phyloP scores from a whole-genome alignment of 30 jellyfish, hydroid and myxozoan genomes.

The Morbakka virulenta region DNA sequence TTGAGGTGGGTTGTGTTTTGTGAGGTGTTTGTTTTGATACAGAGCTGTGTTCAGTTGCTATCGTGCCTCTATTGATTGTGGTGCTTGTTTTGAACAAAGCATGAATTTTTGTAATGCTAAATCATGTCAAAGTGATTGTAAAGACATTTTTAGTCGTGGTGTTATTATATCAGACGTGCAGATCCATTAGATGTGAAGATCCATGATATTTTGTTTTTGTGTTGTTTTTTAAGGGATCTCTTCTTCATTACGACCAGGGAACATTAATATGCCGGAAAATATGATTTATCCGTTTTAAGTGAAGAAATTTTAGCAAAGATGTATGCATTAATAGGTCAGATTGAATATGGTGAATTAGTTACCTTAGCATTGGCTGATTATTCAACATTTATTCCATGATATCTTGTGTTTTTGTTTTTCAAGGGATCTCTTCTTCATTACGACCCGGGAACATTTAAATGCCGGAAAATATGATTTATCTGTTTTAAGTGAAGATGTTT shows the following conservation, averaged over 20 bases:
- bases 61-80: no score
- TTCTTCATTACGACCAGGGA: slow-evolving; percentile 55
- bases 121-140: no score
- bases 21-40: background rate
- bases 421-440: slow-evolving; percentile 79
- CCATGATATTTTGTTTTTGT: no score
- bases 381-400: slow-evolving; percentile 52
- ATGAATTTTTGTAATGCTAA: no score
- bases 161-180: no score
- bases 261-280: slow-evolving; percentile 51
- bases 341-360: slow-evolving; percentile 79
- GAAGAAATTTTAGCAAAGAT: slow-evolving; percentile 44
- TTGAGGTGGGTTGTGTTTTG: background rate
- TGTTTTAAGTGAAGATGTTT: slow-evolving; percentile 25
- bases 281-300: slow-evolving; percentile 44
- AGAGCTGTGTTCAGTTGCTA: no score
- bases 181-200: no score
- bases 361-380: slow-evolving; percentile 79
- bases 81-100: no score
- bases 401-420: no score
- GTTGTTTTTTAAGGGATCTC: slow-evolving; percentile 81
- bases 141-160: no score
- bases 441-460: slow-evolving; percentile 50
- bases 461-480: slow-evolving; percentile 55
- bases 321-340: slow-evolving; percentile 72